Conservation (phyloP, 1,140 invertebrate species). For the Rhysida immarginata region DNA sequence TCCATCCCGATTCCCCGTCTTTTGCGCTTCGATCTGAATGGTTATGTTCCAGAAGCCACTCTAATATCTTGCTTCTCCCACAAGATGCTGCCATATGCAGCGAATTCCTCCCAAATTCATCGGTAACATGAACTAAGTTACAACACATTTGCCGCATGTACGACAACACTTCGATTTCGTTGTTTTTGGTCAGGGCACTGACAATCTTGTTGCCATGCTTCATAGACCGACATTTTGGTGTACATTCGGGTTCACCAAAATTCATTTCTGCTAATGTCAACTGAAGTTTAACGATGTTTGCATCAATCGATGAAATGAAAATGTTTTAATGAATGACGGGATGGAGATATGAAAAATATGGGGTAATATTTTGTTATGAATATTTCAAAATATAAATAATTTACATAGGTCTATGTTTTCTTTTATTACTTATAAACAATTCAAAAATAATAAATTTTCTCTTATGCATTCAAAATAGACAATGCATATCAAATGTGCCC, state of each 20-base stretch:
- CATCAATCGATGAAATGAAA: too few relatives aligned
- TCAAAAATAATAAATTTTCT: too few relatives aligned
- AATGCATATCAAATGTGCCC: too few relatives aligned
- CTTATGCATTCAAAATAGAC: too few relatives aligned
- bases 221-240: conserved; percentile 38
- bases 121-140: conserved; percentile 34
- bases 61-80: conserved; percentile 42
- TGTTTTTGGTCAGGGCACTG: conserved; percentile 41
- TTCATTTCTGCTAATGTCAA: too few relatives aligned
- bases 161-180: conserved; percentile 36
- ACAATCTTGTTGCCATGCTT: conserved; percentile 42
- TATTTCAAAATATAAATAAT: too few relatives aligned
- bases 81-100: conserved; percentile 52
- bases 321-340: too few relatives aligned
- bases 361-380: too few relatives aligned
- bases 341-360: too few relatives aligned
- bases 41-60: conserved; percentile 46
- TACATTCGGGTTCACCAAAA: conserved; percentile 2
- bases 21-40: conserved; percentile 41
- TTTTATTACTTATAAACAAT: too few relatives aligned
- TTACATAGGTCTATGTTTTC: too few relatives aligned
- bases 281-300: too few relatives aligned
- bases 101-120: conserved; percentile 41
- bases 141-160: conserved; percentile 41
- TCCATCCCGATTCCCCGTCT: conserved; percentile 56